These are phyloP conservation scores for Microcebus jonahi DNA, from an alignment of 2,113 vertebrate species.

Conservation along the genomic window DNA sequence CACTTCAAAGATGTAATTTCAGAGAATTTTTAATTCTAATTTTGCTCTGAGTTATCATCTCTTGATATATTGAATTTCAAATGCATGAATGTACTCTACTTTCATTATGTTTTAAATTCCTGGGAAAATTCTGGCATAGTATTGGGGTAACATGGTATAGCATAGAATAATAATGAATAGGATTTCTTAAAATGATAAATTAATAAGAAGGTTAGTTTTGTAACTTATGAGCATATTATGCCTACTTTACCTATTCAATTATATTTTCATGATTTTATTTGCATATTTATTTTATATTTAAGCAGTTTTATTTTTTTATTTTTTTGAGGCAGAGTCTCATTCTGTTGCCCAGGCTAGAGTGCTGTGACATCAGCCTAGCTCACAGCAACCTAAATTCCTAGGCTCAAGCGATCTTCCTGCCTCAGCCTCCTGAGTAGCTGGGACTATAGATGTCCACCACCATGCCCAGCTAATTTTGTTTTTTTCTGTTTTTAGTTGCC, in stretches of 20 bases:
- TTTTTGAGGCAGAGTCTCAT: too few relatives aligned
- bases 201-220: background rate
- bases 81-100: background rate
- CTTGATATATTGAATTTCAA: background rate
- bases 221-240: background rate
- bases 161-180: background rate
- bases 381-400: too few relatives aligned
- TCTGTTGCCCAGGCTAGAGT: too few relatives aligned
- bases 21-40: background rate
- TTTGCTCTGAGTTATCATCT: background rate
- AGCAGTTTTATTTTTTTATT: background rate
- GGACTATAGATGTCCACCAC: too few relatives aligned
- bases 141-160: background rate
- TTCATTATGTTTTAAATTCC: background rate
- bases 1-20: background rate
- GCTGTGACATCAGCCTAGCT: too few relatives aligned
- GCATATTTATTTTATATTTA: conserved; percentile 10
- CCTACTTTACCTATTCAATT: background rate
- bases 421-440: too few relatives aligned
- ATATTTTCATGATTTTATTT: background rate
- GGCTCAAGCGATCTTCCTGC: too few relatives aligned
- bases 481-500: too few relatives aligned
- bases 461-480: too few relatives aligned
- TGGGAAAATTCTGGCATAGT: background rate
- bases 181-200: background rate